Conservation (phyloP, 2,113 vertebrate genomes). For the Galbula dea region DNA sequence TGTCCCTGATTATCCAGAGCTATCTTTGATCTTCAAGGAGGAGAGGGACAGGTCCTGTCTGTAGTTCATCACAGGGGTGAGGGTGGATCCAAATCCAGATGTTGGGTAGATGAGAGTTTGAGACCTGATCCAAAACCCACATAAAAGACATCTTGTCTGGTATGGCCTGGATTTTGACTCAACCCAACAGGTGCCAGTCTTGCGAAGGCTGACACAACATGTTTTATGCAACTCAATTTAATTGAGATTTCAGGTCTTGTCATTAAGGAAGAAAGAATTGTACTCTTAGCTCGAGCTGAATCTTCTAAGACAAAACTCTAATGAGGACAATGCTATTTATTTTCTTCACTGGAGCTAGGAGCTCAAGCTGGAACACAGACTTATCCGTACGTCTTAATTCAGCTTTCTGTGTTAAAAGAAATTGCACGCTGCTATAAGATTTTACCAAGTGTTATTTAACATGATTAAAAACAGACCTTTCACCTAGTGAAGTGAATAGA, state of each 20-base stretch:
- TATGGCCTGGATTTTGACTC: not conserved
- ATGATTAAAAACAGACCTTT: slow-evolving; percentile 6
- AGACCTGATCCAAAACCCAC: not conserved
- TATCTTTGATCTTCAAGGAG: not conserved
- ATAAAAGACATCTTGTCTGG: not conserved
- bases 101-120: not conserved
- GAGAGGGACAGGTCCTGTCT: not conserved
- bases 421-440: not conserved
- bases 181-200: not conserved
- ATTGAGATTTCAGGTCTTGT: not conserved
- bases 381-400: not conserved
- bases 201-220: not conserved
- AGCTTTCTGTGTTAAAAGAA: not conserved
- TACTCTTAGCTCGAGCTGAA: not conserved
- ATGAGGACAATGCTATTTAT: not conserved
- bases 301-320: not conserved
- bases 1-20: not conserved
- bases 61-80: not conserved
- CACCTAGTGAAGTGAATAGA: not conserved
- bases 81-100: not conserved
- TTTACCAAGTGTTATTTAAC: not conserved
- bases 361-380: not conserved
- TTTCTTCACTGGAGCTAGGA: not conserved
- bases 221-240: not conserved
- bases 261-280: not conserved